A percentile compares a stretch with the other conserved stretches of the same genome.
phyloP scores from a whole-genome alignment of 1,140 invertebrate species.

The Orchesella cincta region DNA sequence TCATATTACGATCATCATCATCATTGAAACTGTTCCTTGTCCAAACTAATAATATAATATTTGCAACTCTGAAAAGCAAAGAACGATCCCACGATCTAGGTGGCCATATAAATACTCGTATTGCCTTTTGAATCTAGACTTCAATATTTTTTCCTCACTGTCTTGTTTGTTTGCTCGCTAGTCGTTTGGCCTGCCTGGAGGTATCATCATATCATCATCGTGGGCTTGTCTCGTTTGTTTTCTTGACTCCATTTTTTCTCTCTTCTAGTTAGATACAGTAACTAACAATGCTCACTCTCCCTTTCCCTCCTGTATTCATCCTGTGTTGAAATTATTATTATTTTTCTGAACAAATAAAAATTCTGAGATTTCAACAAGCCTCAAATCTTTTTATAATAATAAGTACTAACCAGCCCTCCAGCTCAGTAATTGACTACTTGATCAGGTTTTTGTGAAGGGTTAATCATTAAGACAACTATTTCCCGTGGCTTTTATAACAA shows the following conservation, averaged over 20 bases:
- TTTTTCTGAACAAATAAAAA: conserved; percentile 14
- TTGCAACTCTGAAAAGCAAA: not conserved
- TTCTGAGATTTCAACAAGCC: conserved; percentile 18
- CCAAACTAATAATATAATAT: conserved; percentile 5
- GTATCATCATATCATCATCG: not conserved
- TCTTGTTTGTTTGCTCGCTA: not conserved
- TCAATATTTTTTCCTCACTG: not conserved
- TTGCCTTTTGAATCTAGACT: not conserved
- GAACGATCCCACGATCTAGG: conserved; percentile 22
- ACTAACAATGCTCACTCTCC: too few species aligned
- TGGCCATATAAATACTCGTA: not conserved
- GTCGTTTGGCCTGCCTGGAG: not conserved
- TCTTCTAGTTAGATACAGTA: too few species aligned
- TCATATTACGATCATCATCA: conserved; percentile 9
- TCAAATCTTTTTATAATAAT: conserved; percentile 13
- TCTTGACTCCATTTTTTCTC: conserved; percentile 7
- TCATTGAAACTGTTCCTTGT: conserved; percentile 2
- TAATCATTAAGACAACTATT: conserved; percentile 22
- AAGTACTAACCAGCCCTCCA: not conserved
- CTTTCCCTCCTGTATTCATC: too few species aligned
- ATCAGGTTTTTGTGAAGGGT: not conserved
- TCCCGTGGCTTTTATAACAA: not conserved
- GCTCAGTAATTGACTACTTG: conserved; percentile 15
- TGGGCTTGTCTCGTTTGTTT: conserved; percentile 16
- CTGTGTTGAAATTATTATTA: too few species aligned